These are phyloP conservation scores for Agapostemon virescens DNA, from an alignment of 2,888 invertebrate species.

Conservation along the genomic window DNA sequence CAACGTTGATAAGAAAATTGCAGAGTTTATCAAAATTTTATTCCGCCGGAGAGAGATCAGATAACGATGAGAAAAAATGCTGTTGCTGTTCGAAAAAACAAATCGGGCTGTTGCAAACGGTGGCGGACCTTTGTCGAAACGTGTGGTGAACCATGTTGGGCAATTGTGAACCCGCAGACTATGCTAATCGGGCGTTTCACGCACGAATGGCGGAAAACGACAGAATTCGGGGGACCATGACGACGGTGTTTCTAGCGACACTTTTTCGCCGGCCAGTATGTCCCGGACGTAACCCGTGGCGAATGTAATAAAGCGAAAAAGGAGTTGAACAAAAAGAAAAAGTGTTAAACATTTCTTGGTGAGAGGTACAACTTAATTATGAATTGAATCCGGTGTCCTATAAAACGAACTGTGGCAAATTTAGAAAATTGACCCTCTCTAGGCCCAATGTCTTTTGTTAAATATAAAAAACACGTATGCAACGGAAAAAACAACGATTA, in stretches of 20 bases:
- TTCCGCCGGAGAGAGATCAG: neutral
- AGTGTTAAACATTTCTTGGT: no score
- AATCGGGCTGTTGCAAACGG: neutral
- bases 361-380: no score
- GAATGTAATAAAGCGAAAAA: constrained; percentile 13
- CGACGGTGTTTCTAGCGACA: constrained; percentile 35
- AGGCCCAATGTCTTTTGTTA: no score
- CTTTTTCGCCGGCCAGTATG: constrained; percentile 8
- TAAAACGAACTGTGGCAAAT: no score
- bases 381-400: no score
- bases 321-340: no score
- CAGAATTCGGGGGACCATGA: constrained; percentile 38
- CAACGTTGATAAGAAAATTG: no score
- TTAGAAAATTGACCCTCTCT: no score
- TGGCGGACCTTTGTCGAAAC: constrained; percentile 11
- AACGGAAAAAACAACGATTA: no score
- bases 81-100: neutral
- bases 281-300: neutral
- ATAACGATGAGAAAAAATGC: neutral
- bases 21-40: neutral
- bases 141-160: constrained; percentile 49
- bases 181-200: constrained; percentile 53
- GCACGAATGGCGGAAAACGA: constrained; percentile 40
- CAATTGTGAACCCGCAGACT: constrained; percentile 49
- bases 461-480: no score